Conservation (phyloP, 2,888 invertebrate genomes). For the Branchipolynoe longqiensis region DNA sequence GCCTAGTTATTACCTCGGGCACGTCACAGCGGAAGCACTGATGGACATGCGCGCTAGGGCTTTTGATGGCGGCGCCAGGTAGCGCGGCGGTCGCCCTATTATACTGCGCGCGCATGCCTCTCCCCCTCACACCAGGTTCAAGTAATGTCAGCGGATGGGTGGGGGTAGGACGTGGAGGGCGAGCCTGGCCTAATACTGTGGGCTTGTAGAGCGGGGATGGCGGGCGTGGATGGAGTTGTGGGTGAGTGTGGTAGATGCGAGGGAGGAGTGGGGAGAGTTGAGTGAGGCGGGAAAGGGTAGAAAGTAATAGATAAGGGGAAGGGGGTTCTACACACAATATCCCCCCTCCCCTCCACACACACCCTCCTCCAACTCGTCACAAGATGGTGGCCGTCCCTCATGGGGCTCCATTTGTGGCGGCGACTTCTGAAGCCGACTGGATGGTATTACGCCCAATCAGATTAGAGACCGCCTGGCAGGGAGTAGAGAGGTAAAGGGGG, state of each 20-base stretch:
- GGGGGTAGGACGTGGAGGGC: not conserved
- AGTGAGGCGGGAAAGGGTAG: no score
- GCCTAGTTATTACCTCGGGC: constrained; percentile 30
- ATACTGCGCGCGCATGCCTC: no score
- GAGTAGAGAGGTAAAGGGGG: not conserved
- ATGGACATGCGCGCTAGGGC: constrained; percentile 36
- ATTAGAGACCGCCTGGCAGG: constrained; percentile 23
- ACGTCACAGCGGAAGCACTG: constrained; percentile 18
- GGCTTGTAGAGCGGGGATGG: no score
- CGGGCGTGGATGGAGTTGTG: not conserved
- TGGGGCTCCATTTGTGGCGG: constrained; percentile 29
- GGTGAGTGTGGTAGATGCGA: not conserved
- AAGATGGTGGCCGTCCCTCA: no score
- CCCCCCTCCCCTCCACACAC: no score
- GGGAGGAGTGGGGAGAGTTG: no score
- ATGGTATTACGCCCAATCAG: constrained; percentile 30
- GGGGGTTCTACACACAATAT: no score
- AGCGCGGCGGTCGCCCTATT: not conserved
- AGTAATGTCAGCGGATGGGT: not conserved
- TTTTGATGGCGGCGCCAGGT: constrained; percentile 23
- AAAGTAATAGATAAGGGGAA: no score
- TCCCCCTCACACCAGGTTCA: constrained; percentile 12
- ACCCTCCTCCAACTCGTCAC: no score
- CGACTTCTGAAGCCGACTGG: constrained; percentile 39
- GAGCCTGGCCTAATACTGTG: no score